Percentiles rank a stretch among this genome's conserved stretches.
These are phyloP conservation scores for Pristionchus arcanus DNA, from an alignment of 2,888 invertebrate genomes.

Conservation along the genomic window DNA sequence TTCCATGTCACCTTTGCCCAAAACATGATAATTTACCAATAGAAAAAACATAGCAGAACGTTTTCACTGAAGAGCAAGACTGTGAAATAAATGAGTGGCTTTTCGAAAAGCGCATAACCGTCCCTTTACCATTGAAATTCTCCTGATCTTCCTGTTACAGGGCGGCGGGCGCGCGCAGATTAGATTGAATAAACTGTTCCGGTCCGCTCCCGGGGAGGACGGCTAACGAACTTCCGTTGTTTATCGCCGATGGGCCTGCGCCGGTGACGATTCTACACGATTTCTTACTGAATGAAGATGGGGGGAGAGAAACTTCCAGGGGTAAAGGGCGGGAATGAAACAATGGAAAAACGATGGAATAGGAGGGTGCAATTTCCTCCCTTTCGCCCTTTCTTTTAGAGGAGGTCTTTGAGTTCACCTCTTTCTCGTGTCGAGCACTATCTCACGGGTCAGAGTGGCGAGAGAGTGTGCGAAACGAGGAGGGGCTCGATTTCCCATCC, in stretches of 20 bases:
- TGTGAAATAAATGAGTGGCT: too few species aligned
- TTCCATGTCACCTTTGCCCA: too few species aligned
- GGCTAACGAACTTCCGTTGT: constrained; percentile 34
- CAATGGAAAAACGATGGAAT: constrained; percentile 13
- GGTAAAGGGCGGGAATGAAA: background rate
- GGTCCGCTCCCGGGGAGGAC: background rate
- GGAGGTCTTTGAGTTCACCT: background rate
- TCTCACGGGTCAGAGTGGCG: background rate
- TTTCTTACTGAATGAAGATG: background rate
- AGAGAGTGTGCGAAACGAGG: background rate
- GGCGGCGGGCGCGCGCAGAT: too few species aligned
- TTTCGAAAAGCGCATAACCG: too few species aligned
- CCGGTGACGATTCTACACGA: too few species aligned
- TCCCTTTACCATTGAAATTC: too few species aligned
- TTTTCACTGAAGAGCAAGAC: too few species aligned
- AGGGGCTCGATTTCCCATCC: too few species aligned
- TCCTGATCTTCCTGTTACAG: too few species aligned
- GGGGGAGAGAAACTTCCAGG: background rate
- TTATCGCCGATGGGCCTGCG: background rate
- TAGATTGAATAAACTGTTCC: background rate
- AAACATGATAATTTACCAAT: too few species aligned
- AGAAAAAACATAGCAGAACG: too few species aligned
- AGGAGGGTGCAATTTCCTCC: constrained; percentile 4
- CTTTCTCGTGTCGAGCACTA: too few species aligned
- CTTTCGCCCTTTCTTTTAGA: background rate